A percentile compares a stretch with the other conserved stretches of the same genome.
phyloP scores from a whole-genome alignment of 2,888 invertebrate species.

The Erebia epiphron region DNA sequence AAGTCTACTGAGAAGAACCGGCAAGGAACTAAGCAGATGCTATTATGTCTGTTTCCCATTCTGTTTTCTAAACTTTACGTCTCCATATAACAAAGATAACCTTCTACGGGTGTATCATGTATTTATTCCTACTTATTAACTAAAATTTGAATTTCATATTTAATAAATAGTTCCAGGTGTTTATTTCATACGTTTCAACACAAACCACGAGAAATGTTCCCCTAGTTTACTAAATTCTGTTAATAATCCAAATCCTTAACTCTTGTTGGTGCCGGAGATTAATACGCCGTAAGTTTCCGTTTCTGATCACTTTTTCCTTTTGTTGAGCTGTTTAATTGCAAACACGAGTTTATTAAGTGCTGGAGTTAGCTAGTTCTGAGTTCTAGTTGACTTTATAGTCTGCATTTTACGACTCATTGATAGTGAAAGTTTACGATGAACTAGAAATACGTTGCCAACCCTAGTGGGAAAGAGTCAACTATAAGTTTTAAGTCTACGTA shows the following conservation, averaged over 20 bases:
- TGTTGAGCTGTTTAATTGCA: slow-evolving; percentile 17
- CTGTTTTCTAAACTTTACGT: no score
- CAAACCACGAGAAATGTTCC: slow-evolving; percentile 20
- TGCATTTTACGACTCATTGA: not conserved
- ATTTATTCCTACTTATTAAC: not conserved
- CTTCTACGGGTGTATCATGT: no score
- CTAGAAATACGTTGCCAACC: not conserved
- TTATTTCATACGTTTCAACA: slow-evolving; percentile 23
- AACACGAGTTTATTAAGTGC: slow-evolving; percentile 15
- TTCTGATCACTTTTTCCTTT: slow-evolving; percentile 12
- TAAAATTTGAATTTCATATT: not conserved
- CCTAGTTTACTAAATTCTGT: slow-evolving; percentile 21
- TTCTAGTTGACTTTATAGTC: not conserved
- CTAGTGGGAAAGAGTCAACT: no score
- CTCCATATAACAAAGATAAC: no score
- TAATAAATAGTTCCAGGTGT: slow-evolving; percentile 13
- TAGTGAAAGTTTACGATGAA: not conserved
- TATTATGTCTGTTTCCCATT: no score
- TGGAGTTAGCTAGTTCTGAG: slow-evolving; percentile 12
- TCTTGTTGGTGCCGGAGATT: slow-evolving; percentile 7
- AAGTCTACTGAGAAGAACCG: no score
- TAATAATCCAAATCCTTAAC: slow-evolving; percentile 23
- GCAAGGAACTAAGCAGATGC: no score
- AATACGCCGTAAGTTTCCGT: slow-evolving; percentile 18
- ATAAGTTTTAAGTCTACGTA: no score